phyloP scores from a whole-genome alignment of 2,113 vertebrate genomes.

The Vulpes ferrilata region DNA sequence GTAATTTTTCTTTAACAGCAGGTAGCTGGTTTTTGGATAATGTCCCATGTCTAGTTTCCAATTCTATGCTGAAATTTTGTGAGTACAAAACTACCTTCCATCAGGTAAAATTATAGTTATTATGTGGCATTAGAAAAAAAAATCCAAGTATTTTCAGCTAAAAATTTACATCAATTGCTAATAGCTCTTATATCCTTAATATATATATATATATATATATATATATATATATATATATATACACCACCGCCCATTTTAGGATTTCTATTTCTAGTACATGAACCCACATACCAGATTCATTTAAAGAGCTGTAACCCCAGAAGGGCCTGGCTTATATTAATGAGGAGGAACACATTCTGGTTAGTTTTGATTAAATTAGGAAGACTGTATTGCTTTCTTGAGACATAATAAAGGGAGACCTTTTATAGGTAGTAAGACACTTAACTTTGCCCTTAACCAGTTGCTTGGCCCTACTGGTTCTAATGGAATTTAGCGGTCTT shows the following conservation, averaged over 20 bases:
- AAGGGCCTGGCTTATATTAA: conserved; percentile 41
- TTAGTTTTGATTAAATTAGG: conserved; percentile 53
- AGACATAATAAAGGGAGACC: conserved; percentile 43
- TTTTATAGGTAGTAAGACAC: conserved; percentile 16
- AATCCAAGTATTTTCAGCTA: conserved; percentile 66
- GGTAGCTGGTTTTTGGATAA: conserved; percentile 75
- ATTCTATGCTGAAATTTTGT: conserved; percentile 71
- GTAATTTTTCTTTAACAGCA: conserved; percentile 77
- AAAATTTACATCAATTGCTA: conserved; percentile 72
- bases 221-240: not conserved
- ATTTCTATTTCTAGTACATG: conserved; percentile 41
- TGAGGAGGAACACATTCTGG: conserved; percentile 42
- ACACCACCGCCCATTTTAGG: not conserved
- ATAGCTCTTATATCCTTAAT: conserved; percentile 59
- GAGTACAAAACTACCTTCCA: conserved; percentile 69
- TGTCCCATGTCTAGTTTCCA: conserved; percentile 67
- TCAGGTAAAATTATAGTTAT: conserved; percentile 80
- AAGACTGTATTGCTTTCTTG: conserved; percentile 11
- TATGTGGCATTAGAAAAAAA: conserved; percentile 73
- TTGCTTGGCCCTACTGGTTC: not conserved
- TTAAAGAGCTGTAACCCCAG: conserved; percentile 38
- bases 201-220: not conserved
- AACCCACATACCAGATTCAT: conserved; percentile 15
- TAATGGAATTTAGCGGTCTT: not conserved
- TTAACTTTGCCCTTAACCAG: conserved; percentile 48